Base-by-base conservation (phyloP, 2,888 invertebrate genomes). In the Parelbella ahira region DNA sequence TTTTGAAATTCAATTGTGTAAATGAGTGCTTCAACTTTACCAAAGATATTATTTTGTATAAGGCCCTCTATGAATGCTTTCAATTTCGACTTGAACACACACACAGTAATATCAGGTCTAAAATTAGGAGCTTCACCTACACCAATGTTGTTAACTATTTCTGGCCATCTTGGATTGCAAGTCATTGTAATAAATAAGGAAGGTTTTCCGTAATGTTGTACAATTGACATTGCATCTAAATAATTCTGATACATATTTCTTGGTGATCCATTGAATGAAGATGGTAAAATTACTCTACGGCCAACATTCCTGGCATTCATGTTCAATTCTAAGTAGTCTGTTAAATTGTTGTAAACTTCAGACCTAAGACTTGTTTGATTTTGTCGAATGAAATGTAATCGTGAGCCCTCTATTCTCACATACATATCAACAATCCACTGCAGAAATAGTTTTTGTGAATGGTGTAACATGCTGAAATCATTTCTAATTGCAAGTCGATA, bases 1-100 rank as follows among this genome's bases (percentile, higher is more conserved):
- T 25, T 30, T 15, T 10, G 5, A n/a, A 5, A 19, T 20, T 20
- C 29, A 1, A 29, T 29, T 29, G 29, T 8, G n/a, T 29, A 29
- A 3, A 29, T 29, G 4, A 10, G n/a, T 4, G 5, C 5, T 12
- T 6, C 1, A 25, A n/a, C 5, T 11, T 10, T 11, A 6, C 25
- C 25, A 25, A 25, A 25, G 5, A 25, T 10, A n/a, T 5, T 5
- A 4, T 25, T 5, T 12, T 25, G 4, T 5, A 12, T 11, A 12
- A 25, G 1, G n/a, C 4, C 1, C 4, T 25, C 11, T 1, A 25
- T 25, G 1, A 25, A 11, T 10, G 12, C 4, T 11, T 11, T 10
- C 5, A 25, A 11, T 25, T 25, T 25, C 4, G 5, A 11, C 11
- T 11, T 10, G 12, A 25, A 25, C 5, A 25, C 11, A 11, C 25